Conservation (phyloP, 2,113 vertebrate genomes). For the Macrotis lagotis region DNA sequence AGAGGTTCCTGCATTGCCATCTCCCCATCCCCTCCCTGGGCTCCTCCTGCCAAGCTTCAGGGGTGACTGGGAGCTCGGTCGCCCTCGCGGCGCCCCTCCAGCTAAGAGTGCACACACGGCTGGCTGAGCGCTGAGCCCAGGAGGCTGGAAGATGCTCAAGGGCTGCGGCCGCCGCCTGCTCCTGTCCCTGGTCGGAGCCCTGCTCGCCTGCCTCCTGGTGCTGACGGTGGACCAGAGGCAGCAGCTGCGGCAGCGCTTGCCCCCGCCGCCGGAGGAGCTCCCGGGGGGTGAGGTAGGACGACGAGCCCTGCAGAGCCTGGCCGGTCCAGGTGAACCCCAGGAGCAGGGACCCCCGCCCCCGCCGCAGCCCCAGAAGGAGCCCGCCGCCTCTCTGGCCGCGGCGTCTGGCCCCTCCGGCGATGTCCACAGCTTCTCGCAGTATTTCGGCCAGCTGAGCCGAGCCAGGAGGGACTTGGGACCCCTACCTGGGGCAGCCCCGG, state of each 20-base stretch:
- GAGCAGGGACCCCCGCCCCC: background rate
- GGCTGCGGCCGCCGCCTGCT: constrained; percentile 89
- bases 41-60: background rate
- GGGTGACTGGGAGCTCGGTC: background rate
- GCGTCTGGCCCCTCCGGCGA: constrained; percentile 33
- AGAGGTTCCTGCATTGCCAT: background rate
- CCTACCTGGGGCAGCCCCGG: constrained; percentile 18
- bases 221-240: constrained; percentile 87
- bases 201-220: constrained; percentile 89
- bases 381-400: background rate
- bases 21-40: background rate
- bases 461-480: constrained; percentile 84
- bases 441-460: constrained; percentile 90
- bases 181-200: constrained; percentile 85
- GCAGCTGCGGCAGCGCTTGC: constrained; percentile 55
- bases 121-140: background rate
- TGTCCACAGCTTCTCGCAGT: constrained; percentile 88
- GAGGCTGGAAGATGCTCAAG: constrained; percentile 84
- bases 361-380: background rate
- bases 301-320: constrained; percentile 78
- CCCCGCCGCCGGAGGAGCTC: constrained; percentile 55
- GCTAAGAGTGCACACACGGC: background rate
- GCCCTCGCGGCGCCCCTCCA: background rate
- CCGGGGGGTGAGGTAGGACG: constrained; percentile 70
- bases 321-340: constrained; percentile 29